A percentile compares a stretch with the other conserved stretches of the same genome.
Conservation (phyloP, 2,888 invertebrate genomes). For the Parnassius glacialis region DNA sequence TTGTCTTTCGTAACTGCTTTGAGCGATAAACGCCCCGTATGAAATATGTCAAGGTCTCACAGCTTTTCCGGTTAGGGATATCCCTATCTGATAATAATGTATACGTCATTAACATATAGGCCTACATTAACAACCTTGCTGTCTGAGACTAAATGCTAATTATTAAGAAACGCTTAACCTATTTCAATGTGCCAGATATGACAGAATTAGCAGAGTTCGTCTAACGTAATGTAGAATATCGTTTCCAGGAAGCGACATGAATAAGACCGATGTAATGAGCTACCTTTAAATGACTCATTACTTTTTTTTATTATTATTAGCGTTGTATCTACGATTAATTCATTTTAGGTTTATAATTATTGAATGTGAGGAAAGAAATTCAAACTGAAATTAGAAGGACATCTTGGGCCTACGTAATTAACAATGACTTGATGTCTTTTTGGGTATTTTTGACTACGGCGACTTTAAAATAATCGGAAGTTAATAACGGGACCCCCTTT, state of each 20-base stretch:
- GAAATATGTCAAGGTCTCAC: slow-evolving; percentile 67
- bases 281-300: slow-evolving; percentile 30
- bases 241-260: slow-evolving; percentile 45
- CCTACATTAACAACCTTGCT: slow-evolving; percentile 59
- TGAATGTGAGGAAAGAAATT: neutral
- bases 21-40: slow-evolving; percentile 44
- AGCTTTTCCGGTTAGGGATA: slow-evolving; percentile 52
- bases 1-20: slow-evolving; percentile 60
- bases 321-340: too few species aligned
- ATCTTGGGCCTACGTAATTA: neutral
- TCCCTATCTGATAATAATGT: slow-evolving; percentile 41
- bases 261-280: slow-evolving; percentile 30
- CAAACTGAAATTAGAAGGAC: neutral
- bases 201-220: slow-evolving; percentile 41
- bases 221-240: slow-evolving; percentile 48
- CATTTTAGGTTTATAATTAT: too few species aligned
- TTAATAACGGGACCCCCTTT: too few species aligned
- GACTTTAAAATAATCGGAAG: too few species aligned
- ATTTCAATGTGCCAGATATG: slow-evolving; percentile 67
- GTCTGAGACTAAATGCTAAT: slow-evolving; percentile 59
- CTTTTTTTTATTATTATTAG: neutral
- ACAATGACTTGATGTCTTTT: neutral
- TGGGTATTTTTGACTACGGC: too few species aligned
- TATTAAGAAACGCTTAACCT: slow-evolving; percentile 77
- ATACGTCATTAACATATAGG: slow-evolving; percentile 43